Conservation (phyloP, 2,888 invertebrate species). For the Digitonthophagus gazella region DNA sequence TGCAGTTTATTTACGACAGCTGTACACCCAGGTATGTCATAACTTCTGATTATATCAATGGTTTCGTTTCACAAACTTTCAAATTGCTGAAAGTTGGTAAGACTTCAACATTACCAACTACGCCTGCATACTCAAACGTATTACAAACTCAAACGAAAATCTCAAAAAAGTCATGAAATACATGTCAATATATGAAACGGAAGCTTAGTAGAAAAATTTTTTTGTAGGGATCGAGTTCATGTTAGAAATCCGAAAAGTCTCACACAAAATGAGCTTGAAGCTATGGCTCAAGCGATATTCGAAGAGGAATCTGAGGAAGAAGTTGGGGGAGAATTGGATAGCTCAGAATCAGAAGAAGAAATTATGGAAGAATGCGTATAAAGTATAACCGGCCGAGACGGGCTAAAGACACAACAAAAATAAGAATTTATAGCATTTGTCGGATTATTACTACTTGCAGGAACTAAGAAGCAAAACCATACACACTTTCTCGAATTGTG, state of each 20-base stretch:
- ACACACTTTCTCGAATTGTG: slow-evolving; percentile 35
- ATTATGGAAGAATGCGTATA: slow-evolving; percentile 27
- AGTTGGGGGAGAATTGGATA: slow-evolving; percentile 7
- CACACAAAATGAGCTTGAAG: slow-evolving; percentile 19
- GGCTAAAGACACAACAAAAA: slow-evolving; percentile 30
- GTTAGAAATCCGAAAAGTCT: slow-evolving; percentile 15
- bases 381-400: slow-evolving; percentile 30
- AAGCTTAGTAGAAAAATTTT: no score
- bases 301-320: slow-evolving; percentile 17
- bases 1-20: no score
- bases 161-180: no score
- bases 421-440: slow-evolving; percentile 32
- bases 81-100: no score
- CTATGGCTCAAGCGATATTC: slow-evolving; percentile 17
- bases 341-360: slow-evolving; percentile 27
- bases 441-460: slow-evolving; percentile 31
- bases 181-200: no score
- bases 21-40: no score
- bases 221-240: slow-evolving; percentile 15
- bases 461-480: slow-evolving; percentile 32
- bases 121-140: no score
- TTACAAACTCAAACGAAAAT: no score
- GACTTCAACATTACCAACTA: no score
- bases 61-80: no score
- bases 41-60: no score